phyloP scores from a whole-genome alignment of 2,113 vertebrate genomes.

The Microtus oregoni region DNA sequence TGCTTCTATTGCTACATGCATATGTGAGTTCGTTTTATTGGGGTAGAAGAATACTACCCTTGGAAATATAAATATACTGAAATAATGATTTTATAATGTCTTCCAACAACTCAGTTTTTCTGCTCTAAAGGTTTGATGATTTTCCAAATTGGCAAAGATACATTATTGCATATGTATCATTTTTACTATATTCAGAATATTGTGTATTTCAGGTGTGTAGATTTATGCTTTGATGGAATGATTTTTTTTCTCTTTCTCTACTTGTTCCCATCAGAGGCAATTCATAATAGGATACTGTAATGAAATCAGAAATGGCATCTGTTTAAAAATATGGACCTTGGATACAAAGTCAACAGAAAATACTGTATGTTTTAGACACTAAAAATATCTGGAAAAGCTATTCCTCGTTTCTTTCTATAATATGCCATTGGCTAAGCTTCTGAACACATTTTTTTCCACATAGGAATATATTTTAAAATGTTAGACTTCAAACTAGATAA shows the following conservation, averaged over 20 bases:
- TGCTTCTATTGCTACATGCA: constrained; percentile 76
- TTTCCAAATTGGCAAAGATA: constrained; percentile 76
- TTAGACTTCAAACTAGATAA: constrained; percentile 73
- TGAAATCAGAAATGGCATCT: constrained; percentile 84
- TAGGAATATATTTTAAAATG: constrained; percentile 69
- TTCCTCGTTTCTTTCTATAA: constrained; percentile 79
- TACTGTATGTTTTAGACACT: constrained; percentile 81
- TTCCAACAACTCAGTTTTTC: constrained; percentile 77
- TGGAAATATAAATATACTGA: constrained; percentile 67
- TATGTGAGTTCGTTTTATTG: constrained; percentile 74
- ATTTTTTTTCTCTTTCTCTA: background rate
- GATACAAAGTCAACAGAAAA: constrained; percentile 83
- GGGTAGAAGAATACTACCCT: constrained; percentile 60
- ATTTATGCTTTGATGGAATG: constrained; percentile 71
- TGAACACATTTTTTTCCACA: constrained; percentile 81
- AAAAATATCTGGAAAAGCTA: constrained; percentile 84
- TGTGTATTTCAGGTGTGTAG: constrained; percentile 71
- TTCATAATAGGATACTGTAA: constrained; percentile 83
- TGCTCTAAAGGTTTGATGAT: constrained; percentile 70
- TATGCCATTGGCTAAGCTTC: constrained; percentile 81
- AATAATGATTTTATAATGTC: constrained; percentile 61
- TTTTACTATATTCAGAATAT: constrained; percentile 73
- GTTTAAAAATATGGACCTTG: constrained; percentile 84
- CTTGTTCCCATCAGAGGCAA: constrained; percentile 67
- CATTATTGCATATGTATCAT: constrained; percentile 51